phyloP scores from a whole-genome alignment of 1,140 invertebrate species.

The Drosophila carrolli region DNA sequence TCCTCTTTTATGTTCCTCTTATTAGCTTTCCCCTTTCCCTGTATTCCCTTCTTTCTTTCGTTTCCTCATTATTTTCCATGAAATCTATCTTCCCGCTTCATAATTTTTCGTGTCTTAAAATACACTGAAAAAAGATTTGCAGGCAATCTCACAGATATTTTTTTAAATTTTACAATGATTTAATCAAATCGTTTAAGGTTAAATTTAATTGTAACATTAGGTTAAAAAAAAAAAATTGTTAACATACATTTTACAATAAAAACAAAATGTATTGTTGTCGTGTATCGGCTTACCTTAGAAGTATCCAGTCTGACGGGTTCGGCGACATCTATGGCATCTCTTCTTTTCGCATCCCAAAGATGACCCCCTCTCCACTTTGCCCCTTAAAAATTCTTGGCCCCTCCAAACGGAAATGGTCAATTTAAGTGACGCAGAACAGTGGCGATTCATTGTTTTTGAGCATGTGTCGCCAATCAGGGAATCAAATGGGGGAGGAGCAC shows the following conservation, averaged over 20 bases:
- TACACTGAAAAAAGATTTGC: slow-evolving; percentile 2
- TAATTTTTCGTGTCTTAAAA: slow-evolving; percentile 9
- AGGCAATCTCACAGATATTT: too few species aligned
- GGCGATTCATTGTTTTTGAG: slow-evolving; percentile 59
- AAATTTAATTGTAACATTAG: background rate
- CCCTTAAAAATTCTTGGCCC: slow-evolving; percentile 3
- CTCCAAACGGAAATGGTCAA: slow-evolving; percentile 66
- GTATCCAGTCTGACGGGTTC: slow-evolving; percentile 13
- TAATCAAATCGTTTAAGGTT: background rate
- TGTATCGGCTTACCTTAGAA: slow-evolving; percentile 20
- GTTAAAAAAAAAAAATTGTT: too few species aligned
- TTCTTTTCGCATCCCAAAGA: background rate
- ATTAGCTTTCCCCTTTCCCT: slow-evolving; percentile 7
- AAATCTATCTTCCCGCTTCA: slow-evolving; percentile 13
- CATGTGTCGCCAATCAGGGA: slow-evolving; percentile 30
- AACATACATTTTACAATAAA: too few species aligned
- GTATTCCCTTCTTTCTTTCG: slow-evolving; percentile 9
- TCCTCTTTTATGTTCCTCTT: slow-evolving; percentile 17
- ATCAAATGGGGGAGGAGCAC: slow-evolving; percentile 17
- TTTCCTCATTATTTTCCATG: slow-evolving; percentile 14
- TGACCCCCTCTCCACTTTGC: background rate
- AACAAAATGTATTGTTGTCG: slow-evolving; percentile 2
- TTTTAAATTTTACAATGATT: background rate
- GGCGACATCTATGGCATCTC: slow-evolving; percentile 37
- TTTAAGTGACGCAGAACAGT: slow-evolving; percentile 60